phyloP scores from a whole-genome alignment of 2,113 vertebrate genomes.

The Cyanoramphus novaezelandiae region DNA sequence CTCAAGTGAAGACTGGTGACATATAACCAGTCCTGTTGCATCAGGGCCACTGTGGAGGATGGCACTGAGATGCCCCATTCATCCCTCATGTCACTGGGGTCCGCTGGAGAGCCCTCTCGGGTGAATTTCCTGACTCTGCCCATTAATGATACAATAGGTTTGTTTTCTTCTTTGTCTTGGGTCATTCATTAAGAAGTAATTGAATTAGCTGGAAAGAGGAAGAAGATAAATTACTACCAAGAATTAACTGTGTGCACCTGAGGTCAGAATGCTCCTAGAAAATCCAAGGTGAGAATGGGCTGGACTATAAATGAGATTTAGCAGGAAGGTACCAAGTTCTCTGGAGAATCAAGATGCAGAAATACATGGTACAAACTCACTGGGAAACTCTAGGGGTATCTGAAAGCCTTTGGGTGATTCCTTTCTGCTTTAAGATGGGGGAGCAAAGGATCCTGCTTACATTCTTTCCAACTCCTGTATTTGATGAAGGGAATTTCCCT shows the following conservation, averaged over 20 bases:
- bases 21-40: fast-evolving
- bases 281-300: not conserved
- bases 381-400: not conserved
- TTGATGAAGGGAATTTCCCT: conserved; percentile 30
- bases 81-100: not conserved
- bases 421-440: not conserved
- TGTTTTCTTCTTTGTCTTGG: conserved; percentile 4
- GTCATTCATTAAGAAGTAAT: conserved; percentile 34
- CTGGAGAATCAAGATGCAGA: not conserved
- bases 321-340: not conserved
- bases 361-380: not conserved
- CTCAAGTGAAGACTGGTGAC: not conserved
- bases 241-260: conserved; percentile 1
- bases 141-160: not conserved
- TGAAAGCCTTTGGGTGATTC: not conserved
- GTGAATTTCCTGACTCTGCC: not conserved
- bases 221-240: not conserved
- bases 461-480: conserved; percentile 20
- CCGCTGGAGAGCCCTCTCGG: not conserved
- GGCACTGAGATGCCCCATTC: not conserved
- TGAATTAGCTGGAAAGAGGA: conserved; percentile 38
- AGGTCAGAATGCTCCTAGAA: not conserved
- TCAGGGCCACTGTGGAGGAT: not conserved
- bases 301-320: conserved; percentile 9
- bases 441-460: not conserved